Evolutionary conservation across 2,797 vertebrate genomes (phyloP).

Genomic region (Phylloscopus collybita): DNA sequence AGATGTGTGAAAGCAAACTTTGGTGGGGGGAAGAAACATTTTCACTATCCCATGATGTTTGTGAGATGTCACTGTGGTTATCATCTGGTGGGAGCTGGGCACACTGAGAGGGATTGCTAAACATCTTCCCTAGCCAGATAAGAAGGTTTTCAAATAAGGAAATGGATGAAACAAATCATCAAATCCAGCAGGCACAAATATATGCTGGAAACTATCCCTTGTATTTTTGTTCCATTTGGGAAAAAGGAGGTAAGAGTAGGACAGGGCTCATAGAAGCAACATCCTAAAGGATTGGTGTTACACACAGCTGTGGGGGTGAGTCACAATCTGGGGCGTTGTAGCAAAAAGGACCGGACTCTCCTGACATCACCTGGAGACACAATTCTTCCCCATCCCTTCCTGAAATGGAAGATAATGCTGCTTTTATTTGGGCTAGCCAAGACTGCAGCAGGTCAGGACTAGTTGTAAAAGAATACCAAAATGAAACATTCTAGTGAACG

Average conservation of each 20-base stretch:
- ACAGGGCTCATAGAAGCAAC: fast-evolving
- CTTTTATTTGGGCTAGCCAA: background rate
- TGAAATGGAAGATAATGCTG: background rate
- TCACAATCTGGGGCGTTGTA: background rate
- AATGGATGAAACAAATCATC: background rate
- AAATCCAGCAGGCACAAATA: background rate
- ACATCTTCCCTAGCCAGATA: background rate
- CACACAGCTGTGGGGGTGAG: background rate
- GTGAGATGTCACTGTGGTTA: background rate
- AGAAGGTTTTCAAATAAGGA: background rate
- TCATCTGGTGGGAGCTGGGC: background rate
- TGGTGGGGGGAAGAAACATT: background rate
- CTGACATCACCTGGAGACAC: background rate
- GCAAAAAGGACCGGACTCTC: background rate
- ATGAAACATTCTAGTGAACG: background rate
- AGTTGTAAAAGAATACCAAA: background rate
- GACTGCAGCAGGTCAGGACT: background rate
- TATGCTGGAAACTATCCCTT: background rate
- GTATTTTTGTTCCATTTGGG: background rate
- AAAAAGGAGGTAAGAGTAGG: background rate
- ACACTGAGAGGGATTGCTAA: background rate
- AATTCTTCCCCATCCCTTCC: background rate
- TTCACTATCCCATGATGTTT: background rate
- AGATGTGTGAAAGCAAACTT: background rate
- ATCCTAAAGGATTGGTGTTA: background rate